Evolutionary conservation across 1,140 invertebrate genomes (phyloP), one percentile per base, ranked within the genome.

Genomic region (Thaumatotibia leucotreta): DNA sequence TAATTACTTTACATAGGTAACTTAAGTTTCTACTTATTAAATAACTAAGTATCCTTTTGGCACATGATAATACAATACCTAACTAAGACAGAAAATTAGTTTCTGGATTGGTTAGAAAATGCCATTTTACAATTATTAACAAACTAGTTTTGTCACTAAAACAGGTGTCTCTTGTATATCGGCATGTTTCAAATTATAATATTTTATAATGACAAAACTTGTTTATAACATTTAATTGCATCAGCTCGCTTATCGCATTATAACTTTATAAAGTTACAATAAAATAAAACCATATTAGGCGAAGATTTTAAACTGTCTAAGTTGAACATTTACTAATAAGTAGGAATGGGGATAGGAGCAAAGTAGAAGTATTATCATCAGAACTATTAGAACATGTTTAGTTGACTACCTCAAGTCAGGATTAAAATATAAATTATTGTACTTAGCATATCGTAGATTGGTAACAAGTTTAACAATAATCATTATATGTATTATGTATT

Each of bases 1-100:
- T 80, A 81, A 58, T 58, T 9, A 58, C 17, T 58, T 58, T 58
- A 58, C 52, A 58, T 6, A n/a, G n/a, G n/a, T n/a, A 31, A 58
- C 52, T 58, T 58, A 58, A 6, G 24, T 31, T 31, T 29, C 52
- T 58, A 58, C 52, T 58, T 58, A 58, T 58, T 11, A 58, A 17
- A 17, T 58, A 58, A 58, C 52, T 58, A 58, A 58, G 52, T 58
- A 58, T 58, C 52, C 24, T 24, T 29, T 58, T 58, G 52, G 52
- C 52, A 58, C 52, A 27, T 58, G 24, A 27, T 58, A 52, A 52
- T 52, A 58, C 52, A 14, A 58, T 58, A n/a, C 39, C 39, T 45
- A 45, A 4, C 8, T 20, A 45, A 20, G 4, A 14, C 27, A 29
- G 14, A 58, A 58, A n/a, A 27, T 52, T 27, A 0, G 8, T n/a